Base-by-base conservation (phyloP, 1,140 invertebrate genomes). In the Lordiphosa stackelbergi region DNA sequence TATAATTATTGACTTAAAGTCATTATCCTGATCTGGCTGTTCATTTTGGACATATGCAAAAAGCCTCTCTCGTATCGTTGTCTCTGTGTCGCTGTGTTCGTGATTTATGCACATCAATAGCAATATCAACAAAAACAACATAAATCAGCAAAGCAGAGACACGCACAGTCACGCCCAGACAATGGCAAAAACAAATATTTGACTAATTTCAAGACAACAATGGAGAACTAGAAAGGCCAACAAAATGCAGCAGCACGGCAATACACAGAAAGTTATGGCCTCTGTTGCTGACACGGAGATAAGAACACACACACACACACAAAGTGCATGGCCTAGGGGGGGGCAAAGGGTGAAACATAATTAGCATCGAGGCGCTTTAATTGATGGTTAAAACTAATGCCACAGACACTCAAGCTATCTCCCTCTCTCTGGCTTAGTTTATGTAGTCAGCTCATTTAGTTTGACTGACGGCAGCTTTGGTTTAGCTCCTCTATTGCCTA, bases 381-480 rank as follows among this genome's bases (percentile, higher is more conserved):
- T 83, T 81, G 77, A 81, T 81, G 68, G 77, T 81, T 81, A 69
- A 72, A 73, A 65, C 69, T 69, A 62, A 65, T 60, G 54, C 13
- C 43, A 37, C 11, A 49, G n/a, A 57, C 31, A 54, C 48, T 46
- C 11, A 7, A 46, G 40, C 40, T 8, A 8, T 42, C 43, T 31
- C 6, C 22, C 43, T 31, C n/a, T 8, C 43, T 46, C 28, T 73
- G 66, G 69, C 74, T 73, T 78, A 62, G 75, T 47, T 75, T 78
- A 75, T 75, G 74, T 78, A 78, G 81, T 78, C 74, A 78, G 77
- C 72, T 81, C 75, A 83, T 81, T 75, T 81, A 83, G 75, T 81
- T 83, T 83, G 77, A 81, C 75, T 81, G 71, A 59, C 75, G 83
- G 75, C 61, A 57, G 81, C 19, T 19, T 19, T 19, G 2, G 19